phyloP scores from a whole-genome alignment of 2,888 invertebrate genomes.

The Trachelus iudaicus region DNA sequence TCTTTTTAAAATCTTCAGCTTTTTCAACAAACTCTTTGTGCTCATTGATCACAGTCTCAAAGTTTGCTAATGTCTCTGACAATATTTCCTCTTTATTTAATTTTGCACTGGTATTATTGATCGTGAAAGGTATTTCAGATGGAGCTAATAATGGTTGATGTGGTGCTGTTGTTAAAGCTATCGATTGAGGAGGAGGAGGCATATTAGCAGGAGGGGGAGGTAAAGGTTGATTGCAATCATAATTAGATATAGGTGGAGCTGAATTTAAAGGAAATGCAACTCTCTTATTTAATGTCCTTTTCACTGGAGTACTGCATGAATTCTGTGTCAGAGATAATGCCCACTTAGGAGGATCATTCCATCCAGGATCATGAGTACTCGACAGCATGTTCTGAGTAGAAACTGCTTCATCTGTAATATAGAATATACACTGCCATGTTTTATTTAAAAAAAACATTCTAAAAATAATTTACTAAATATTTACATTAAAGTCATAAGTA shows the following conservation, averaged over 20 bases:
- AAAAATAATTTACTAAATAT: background rate
- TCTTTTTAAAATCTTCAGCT: slow-evolving; percentile 68
- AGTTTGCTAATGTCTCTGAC: slow-evolving; percentile 39
- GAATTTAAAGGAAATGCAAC: slow-evolving; percentile 58
- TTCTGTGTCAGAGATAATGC: slow-evolving; percentile 33
- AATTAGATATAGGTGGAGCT: slow-evolving; percentile 17
- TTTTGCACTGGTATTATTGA: slow-evolving; percentile 4
- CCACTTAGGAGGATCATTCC: slow-evolving; percentile 63
- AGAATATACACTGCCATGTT: background rate
- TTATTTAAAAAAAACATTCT: background rate
- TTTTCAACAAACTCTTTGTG: slow-evolving; percentile 33
- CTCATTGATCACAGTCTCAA: slow-evolving; percentile 39
- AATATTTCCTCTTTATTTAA: slow-evolving; percentile 45
- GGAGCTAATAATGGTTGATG: slow-evolving; percentile 44
- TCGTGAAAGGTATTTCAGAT: slow-evolving; percentile 18
- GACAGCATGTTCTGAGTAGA: slow-evolving; percentile 55
- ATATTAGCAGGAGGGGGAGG: slow-evolving; percentile 27
- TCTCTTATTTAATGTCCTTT: slow-evolving; percentile 56
- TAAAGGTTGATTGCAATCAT: slow-evolving; percentile 15
- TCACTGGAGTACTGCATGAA: slow-evolving; percentile 40
- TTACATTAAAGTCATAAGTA: background rate
- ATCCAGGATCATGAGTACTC: slow-evolving; percentile 56
- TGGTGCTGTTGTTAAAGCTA: slow-evolving; percentile 41
- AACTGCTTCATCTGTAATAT: slow-evolving; percentile 26
- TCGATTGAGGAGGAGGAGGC: slow-evolving; percentile 38